Evolutionary conservation across 2,113 vertebrate species (phyloP), one percentile per base, ranked within the genome.

Genomic region (Archilochus colubris): DNA sequence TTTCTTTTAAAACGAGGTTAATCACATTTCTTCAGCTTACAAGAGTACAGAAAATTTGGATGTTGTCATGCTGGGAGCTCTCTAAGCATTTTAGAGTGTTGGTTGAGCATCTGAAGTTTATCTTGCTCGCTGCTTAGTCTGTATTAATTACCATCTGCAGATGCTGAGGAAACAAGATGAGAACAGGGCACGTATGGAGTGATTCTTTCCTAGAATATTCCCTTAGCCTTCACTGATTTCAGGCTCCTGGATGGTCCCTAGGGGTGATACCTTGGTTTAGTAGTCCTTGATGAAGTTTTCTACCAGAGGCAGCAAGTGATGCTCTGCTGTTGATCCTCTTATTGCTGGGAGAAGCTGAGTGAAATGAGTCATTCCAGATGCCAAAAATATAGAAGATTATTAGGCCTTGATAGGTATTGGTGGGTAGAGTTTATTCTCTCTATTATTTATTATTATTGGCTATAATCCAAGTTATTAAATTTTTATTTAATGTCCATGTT

Each of bases 151-250:
- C 31, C 20, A 46, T 44, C 46, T 54, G 46, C 73, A 57, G 62
- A 3, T 27, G 10, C 30, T 40, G 2, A 2, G 24, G 24, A 7
- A 75, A 38, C 3, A 0, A 38, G 23, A 4, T 23, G 27, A 54
- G 30, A 64, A 27, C 9, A 43, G 36, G 48, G n/a, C 17, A 54
- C 36, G 15, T 36, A 33, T 23, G 13, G 28, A n/a, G 31, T 18
- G 40, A 8, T 14, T 9, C 11, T n/a, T 80, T 28, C 28, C 51
- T 14, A 53, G 69, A 66, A 72, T 17, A 72, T 12, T 84, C 13
- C 54, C 24, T 61, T 51, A 57, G 28, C 44, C 23, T 50, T 54
- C 27, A 31, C 27, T 69, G 67, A 8, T n/a, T 74, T 75, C 14
- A 12, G 38, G 51, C 10, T 88, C 27, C 75, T 30, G 19, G 27